phyloP scores from a whole-genome alignment of 2,888 invertebrate species.

The Gnatocerus cornutus region DNA sequence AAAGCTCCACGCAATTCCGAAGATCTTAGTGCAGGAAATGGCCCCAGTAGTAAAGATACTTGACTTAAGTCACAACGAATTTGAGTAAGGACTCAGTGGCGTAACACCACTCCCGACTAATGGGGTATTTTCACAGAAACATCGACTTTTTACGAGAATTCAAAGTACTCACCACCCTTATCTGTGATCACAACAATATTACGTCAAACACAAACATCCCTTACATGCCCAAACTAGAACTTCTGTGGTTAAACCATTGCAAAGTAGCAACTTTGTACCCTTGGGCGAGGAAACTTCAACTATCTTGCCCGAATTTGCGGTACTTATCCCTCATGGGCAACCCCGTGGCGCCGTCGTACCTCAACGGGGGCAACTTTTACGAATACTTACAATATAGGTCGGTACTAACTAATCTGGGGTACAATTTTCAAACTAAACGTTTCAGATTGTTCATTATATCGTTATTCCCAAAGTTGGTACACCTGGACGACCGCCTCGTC shows the following conservation, averaged over 20 bases:
- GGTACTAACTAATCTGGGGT: conserved; percentile 26
- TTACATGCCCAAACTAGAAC: conserved; percentile 79
- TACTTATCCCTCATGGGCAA: conserved; percentile 91
- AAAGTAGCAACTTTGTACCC: conserved; percentile 76
- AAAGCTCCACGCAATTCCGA: conserved; percentile 78
- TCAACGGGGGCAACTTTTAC: conserved; percentile 83
- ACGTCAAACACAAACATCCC: conserved; percentile 82
- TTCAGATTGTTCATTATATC: conserved; percentile 82
- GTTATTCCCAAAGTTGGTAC: conserved; percentile 78
- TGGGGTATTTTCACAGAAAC: conserved; percentile 74
- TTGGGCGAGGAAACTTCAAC: conserved; percentile 81
- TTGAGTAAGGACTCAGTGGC: conserved; percentile 74
- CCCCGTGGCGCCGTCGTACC: conserved; percentile 84
- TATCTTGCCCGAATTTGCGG: conserved; percentile 82
- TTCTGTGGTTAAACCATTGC: conserved; percentile 85
- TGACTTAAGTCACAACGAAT: conserved; percentile 83
- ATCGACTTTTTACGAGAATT: conserved; percentile 83
- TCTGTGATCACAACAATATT: conserved; percentile 87
- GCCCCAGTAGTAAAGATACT: conserved; percentile 77
- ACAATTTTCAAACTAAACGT: too few relatives aligned
- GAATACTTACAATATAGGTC: conserved; percentile 86
- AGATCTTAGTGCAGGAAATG: conserved; percentile 77
- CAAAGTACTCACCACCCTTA: conserved; percentile 82
- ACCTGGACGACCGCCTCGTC: conserved; percentile 83
- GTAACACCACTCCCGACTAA: conserved; percentile 40